Percentiles rank a stretch among this genome's conserved stretches.
Evolutionary conservation across 2,888 invertebrate species (phyloP).

Genomic region (Epistrophe grossulariae): DNA sequence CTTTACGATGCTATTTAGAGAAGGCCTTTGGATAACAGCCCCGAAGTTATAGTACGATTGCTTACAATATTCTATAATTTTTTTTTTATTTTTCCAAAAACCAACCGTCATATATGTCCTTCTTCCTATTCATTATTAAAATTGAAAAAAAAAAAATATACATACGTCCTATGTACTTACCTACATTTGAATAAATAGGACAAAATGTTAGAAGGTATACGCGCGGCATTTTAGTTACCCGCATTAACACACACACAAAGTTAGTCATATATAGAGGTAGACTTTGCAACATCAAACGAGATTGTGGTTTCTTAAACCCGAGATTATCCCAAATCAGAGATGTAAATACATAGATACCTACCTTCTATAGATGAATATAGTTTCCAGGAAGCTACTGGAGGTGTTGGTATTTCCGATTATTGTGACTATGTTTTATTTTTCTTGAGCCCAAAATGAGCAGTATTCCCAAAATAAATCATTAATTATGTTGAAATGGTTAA

Average conservation of each 20-base stretch:
- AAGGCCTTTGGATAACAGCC: slow-evolving; percentile 62
- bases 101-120: slow-evolving; percentile 72
- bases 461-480: slow-evolving; percentile 43
- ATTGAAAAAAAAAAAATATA: slow-evolving; percentile 14
- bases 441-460: slow-evolving; percentile 3
- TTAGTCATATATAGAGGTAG: not conserved
- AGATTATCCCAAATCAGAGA: slow-evolving; percentile 43
- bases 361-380: slow-evolving; percentile 17
- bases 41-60: slow-evolving; percentile 48
- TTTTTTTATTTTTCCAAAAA: slow-evolving; percentile 38
- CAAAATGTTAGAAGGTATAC: slow-evolving; percentile 52
- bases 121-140: slow-evolving; percentile 60
- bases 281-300: slow-evolving; percentile 46
- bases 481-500: slow-evolving; percentile 38
- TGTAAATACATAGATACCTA: not conserved
- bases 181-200: slow-evolving; percentile 72
- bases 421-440: slow-evolving; percentile 2
- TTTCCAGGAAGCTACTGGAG: slow-evolving; percentile 45
- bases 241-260: slow-evolving; percentile 12
- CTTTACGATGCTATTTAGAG: slow-evolving; percentile 73
- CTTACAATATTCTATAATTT: slow-evolving; percentile 56
- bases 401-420: slow-evolving; percentile 44
- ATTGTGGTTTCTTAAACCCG: slow-evolving; percentile 57
- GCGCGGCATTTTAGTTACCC: slow-evolving; percentile 13
- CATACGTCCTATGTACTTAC: slow-evolving; percentile 32